Conservation (phyloP, 2,797 vertebrate genomes). For the Enteromius trimaculatus region DNA sequence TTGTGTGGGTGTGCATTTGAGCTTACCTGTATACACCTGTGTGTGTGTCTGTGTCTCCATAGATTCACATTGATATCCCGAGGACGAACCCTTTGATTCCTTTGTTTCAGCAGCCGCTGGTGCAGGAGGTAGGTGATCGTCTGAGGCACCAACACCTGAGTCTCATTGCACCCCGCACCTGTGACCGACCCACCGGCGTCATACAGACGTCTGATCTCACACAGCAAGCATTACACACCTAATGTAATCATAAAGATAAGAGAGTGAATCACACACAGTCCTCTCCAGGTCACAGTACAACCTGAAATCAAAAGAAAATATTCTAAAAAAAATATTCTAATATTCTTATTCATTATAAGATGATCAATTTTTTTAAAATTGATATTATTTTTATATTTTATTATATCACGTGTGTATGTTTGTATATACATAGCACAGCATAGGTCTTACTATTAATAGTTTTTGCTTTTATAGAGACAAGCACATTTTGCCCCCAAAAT, state of each 20-base stretch:
- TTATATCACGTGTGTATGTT: too few relatives aligned
- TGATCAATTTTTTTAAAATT: too few relatives aligned
- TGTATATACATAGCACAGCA: too few relatives aligned
- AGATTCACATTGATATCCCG: constrained; percentile 99
- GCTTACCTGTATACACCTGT: constrained; percentile 21
- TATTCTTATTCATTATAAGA: too few relatives aligned
- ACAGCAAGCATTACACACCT: constrained; percentile 1
- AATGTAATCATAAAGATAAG: neutral
- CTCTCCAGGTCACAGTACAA: neutral
- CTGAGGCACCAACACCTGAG: neutral
- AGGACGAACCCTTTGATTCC: constrained; percentile 98
- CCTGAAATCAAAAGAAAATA: neutral
- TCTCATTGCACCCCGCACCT: neutral
- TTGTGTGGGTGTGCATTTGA: neutral
- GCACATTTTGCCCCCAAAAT: neutral
- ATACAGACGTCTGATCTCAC: neutral
- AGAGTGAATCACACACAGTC: neutral
- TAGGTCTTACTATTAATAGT: too few relatives aligned
- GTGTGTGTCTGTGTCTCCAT: constrained; percentile 38
- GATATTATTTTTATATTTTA: too few relatives aligned
- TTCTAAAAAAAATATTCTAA: too few relatives aligned
- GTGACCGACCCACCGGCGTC: constrained; percentile 11
- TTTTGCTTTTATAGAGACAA: neutral
- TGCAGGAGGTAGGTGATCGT: constrained; percentile 89
- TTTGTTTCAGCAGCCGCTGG: constrained; percentile 93